phyloP scores from a whole-genome alignment of 2,797 vertebrate genomes.

The Fundulus diaphanus region DNA sequence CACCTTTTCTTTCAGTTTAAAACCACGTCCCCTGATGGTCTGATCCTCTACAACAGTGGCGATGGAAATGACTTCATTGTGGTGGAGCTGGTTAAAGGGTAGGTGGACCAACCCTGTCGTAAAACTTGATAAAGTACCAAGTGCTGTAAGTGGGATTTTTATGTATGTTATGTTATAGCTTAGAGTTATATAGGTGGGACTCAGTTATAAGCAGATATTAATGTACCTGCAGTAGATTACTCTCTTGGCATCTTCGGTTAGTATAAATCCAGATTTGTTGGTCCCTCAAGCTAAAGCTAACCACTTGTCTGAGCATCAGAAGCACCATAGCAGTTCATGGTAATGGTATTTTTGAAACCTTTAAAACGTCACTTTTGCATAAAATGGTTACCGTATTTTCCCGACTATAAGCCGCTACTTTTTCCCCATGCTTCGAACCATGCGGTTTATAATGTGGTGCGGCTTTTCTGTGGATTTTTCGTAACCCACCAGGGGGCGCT shows the following conservation, averaged over 20 bases:
- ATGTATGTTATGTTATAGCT: background rate
- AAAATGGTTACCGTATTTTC: too few species aligned
- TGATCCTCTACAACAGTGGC: slow-evolving; percentile 97
- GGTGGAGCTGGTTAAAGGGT: slow-evolving; percentile 99
- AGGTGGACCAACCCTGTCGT: slow-evolving; percentile 48
- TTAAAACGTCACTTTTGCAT: background rate
- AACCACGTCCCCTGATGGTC: slow-evolving; percentile 95
- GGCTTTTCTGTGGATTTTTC: too few species aligned
- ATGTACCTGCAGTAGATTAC: background rate
- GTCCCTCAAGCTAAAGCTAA: background rate
- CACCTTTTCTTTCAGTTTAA: slow-evolving; percentile 99
- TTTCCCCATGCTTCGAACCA: too few species aligned
- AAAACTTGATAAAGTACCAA: background rate
- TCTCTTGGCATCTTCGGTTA: background rate
- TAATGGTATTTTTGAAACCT: background rate
- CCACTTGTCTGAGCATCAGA: background rate
- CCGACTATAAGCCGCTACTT: too few species aligned
- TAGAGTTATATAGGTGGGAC: background rate
- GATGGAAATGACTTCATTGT: slow-evolving; percentile 99
- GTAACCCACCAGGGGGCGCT: too few species aligned
- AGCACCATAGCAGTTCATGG: background rate
- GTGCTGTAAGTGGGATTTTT: background rate
- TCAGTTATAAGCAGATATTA: background rate
- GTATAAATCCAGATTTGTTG: background rate
- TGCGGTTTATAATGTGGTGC: too few species aligned